Conservation (phyloP, 2,113 vertebrate species). For the Chamaetylas fuelleborni region DNA sequence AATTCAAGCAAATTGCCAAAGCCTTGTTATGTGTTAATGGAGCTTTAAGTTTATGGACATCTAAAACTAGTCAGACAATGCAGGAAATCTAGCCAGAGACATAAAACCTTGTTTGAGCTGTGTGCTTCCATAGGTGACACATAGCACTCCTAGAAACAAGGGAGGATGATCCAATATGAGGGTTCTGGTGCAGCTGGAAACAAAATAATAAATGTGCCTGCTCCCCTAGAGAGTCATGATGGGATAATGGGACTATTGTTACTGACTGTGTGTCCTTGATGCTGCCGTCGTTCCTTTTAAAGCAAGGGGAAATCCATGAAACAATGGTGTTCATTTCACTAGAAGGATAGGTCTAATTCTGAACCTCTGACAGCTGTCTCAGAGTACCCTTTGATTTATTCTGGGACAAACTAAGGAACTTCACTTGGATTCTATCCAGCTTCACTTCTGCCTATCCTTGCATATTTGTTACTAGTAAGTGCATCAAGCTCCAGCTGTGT, state of each 20-base stretch:
- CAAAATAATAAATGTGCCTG: neutral
- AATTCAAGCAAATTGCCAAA: slow-evolving; percentile 22
- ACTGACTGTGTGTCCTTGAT: neutral
- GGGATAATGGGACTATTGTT: neutral
- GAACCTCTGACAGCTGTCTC: neutral
- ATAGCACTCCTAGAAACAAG: neutral
- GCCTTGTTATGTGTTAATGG: neutral
- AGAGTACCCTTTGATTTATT: slow-evolving; percentile 9
- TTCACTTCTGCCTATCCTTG: neutral
- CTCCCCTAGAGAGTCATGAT: neutral
- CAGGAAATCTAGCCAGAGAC: neutral
- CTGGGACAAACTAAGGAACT: neutral
- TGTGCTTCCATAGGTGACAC: neutral
- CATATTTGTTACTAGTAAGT: neutral
- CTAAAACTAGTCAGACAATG: neutral
- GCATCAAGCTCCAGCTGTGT: neutral
- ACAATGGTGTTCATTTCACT: neutral
- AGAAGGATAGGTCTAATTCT: neutral
- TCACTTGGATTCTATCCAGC: neutral
- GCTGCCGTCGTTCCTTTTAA: neutral
- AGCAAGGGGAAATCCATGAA: neutral
- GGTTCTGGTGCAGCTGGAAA: neutral
- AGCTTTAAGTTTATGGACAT: neutral
- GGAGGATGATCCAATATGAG: neutral
- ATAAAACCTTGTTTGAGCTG: neutral